These are phyloP conservation scores for Gavialis gangeticus DNA, from an alignment of 2,113 vertebrate species.

Conservation along the genomic window DNA sequence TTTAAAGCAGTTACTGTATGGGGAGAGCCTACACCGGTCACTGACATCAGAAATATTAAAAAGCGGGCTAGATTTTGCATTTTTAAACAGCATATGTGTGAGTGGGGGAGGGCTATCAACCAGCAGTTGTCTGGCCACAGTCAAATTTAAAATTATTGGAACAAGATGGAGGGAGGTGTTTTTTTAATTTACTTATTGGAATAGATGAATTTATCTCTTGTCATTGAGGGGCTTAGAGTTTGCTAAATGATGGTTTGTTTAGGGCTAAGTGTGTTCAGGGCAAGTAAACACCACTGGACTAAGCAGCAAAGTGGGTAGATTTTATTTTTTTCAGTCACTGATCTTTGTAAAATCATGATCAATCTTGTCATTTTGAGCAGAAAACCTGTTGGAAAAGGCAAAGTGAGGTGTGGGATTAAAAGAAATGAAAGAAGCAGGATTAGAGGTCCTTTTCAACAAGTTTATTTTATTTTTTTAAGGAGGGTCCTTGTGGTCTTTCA, in stretches of 20 bases:
- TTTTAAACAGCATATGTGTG: conserved; percentile 46
- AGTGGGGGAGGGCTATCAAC: conserved; percentile 56
- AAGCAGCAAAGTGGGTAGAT: not conserved
- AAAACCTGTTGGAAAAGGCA: conserved; percentile 5
- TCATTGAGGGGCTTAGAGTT: not conserved
- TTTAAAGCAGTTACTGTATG: conserved; percentile 84
- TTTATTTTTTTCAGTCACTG: not conserved
- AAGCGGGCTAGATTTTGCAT: conserved; percentile 67
- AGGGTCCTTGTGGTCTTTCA: conserved; percentile 10
- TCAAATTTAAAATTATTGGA: conserved; percentile 57
- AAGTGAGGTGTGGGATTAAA: conserved; percentile 7
- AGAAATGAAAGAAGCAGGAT: conserved; percentile 3
- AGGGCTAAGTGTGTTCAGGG: conserved; percentile 34
- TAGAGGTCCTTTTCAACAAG: not conserved
- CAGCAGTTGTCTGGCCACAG: conserved; percentile 34
- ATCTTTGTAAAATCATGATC: conserved; percentile 36
- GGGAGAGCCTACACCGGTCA: conserved; percentile 74
- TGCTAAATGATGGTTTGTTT: conserved; percentile 17
- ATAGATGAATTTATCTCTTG: conserved; percentile 43
- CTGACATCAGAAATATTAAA: conserved; percentile 75
- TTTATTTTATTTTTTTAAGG: not conserved
- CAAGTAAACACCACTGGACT: not conserved
- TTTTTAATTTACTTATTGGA: conserved; percentile 62
- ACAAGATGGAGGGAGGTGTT: conserved; percentile 61
- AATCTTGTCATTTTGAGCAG: conserved; percentile 23